These are phyloP conservation scores for Wasmannia auropunctata DNA, from an alignment of 1,140 invertebrate genomes.

Conservation along the genomic window DNA sequence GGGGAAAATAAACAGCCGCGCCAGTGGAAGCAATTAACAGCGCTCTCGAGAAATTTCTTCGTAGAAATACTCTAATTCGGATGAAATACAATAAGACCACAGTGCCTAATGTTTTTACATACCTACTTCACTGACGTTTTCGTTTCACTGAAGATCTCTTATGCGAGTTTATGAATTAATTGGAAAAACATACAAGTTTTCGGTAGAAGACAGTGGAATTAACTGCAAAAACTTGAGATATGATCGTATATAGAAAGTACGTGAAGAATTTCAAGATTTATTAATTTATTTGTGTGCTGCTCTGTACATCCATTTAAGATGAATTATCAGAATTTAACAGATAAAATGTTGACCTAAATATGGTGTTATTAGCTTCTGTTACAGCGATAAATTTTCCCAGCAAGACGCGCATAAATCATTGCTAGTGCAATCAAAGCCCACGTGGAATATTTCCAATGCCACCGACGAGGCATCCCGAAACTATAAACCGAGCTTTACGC, in stretches of 20 bases:
- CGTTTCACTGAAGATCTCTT: not conserved
- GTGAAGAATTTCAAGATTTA: not conserved
- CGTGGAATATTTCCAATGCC: not conserved
- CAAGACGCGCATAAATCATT: not conserved
- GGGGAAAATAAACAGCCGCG: constrained; percentile 35
- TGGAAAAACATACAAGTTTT: too few relatives aligned
- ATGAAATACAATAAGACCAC: not conserved
- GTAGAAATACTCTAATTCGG: not conserved
- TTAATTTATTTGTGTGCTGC: not conserved
- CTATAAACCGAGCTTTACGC: constrained; percentile 22
- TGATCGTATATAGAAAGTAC: not conserved
- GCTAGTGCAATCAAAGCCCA: not conserved
- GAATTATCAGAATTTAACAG: not conserved
- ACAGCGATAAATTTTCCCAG: not conserved
- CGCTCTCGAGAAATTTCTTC: not conserved
- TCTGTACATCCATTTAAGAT: not conserved
- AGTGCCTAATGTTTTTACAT: not conserved
- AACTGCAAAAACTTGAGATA: not conserved
- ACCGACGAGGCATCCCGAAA: not conserved
- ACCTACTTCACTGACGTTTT: too few relatives aligned
- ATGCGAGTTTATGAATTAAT: not conserved
- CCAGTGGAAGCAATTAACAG: constrained; percentile 33
- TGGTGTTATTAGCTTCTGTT: not conserved
- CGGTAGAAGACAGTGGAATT: not conserved
- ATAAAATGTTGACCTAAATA: not conserved